phyloP scores from a whole-genome alignment of 2,797 vertebrate species.

The Adrianichthys oophorus region DNA sequence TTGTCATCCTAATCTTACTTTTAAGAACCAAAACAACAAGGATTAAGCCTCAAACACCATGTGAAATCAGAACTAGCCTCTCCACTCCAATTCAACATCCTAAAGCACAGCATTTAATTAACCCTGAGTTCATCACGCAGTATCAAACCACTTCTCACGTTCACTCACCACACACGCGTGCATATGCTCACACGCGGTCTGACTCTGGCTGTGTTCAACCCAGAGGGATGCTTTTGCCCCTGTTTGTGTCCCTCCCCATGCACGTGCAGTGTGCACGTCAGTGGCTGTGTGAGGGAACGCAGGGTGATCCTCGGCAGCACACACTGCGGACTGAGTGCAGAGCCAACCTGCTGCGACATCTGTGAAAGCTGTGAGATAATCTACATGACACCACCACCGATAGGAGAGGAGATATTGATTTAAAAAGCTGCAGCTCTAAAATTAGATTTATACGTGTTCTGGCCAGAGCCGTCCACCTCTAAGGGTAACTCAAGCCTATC shows the following conservation, averaged over 20 bases:
- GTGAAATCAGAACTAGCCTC: slow-evolving; percentile 1
- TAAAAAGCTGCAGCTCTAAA: slow-evolving; percentile 74
- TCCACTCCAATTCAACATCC: slow-evolving; percentile 1
- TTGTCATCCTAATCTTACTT: no score
- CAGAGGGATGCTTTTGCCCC: slow-evolving; percentile 42
- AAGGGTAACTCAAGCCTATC: slow-evolving; percentile 33
- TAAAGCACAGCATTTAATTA: slow-evolving; percentile 5
- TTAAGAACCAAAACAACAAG: background rate
- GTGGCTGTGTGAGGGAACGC: slow-evolving; percentile 38
- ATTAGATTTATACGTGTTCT: slow-evolving; percentile 61
- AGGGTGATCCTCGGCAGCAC: slow-evolving; percentile 51
- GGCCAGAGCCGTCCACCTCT: slow-evolving; percentile 47
- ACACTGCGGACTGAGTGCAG: slow-evolving; percentile 59
- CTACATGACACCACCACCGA: slow-evolving; percentile 73
- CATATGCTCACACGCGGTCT: slow-evolving; percentile 37
- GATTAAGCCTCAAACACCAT: slow-evolving; percentile 17
- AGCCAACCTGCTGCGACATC: slow-evolving; percentile 75
- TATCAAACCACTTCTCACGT: slow-evolving; percentile 14
- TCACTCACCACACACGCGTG: slow-evolving; percentile 61
- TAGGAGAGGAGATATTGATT: slow-evolving; percentile 71
- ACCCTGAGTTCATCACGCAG: slow-evolving; percentile 5
- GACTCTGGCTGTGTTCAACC: slow-evolving; percentile 43
- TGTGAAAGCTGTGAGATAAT: slow-evolving; percentile 72
- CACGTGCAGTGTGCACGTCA: slow-evolving; percentile 38
- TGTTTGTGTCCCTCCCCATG: slow-evolving; percentile 42